phyloP scores from a whole-genome alignment of 2,113 vertebrate species.

The Pagrus major region DNA sequence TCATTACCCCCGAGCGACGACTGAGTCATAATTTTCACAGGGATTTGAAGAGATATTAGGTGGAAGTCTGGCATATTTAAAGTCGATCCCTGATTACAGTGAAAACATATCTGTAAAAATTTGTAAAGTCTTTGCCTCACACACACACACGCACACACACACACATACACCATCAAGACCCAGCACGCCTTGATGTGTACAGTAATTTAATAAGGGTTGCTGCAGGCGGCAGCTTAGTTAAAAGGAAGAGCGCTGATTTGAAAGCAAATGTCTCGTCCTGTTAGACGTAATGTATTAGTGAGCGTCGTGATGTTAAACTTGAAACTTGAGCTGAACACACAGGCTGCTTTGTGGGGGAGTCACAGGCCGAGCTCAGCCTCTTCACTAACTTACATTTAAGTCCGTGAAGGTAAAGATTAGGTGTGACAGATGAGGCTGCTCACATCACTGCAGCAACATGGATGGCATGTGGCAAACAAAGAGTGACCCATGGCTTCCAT shows the following conservation, averaged over 20 bases:
- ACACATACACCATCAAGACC: constrained; percentile 53
- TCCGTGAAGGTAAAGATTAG: neutral
- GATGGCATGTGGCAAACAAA: neutral
- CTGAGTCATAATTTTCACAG: constrained; percentile 68
- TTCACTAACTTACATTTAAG: neutral
- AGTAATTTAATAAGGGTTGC: constrained; percentile 55
- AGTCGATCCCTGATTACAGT: constrained; percentile 61
- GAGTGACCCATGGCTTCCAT: neutral
- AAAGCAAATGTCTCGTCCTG: constrained; percentile 35
- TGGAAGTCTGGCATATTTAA: constrained; percentile 70
- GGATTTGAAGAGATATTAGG: constrained; percentile 70
- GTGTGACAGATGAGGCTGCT: neutral
- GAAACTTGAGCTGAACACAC: constrained; percentile 26
- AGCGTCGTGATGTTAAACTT: constrained; percentile 3
- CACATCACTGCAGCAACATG: neutral
- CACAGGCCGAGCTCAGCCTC: neutral
- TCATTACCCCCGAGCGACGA: constrained; percentile 68
- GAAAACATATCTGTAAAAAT: constrained; percentile 63
- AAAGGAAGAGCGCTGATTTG: constrained; percentile 59
- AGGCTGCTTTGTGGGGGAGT: neutral
- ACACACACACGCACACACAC: constrained; percentile 21
- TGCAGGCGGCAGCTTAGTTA: constrained; percentile 57
- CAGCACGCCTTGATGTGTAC: constrained; percentile 50
- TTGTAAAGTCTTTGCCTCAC: neutral
- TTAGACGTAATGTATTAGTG: constrained; percentile 37